A percentile compares a stretch with the other conserved stretches of the same genome.
phyloP scores from a whole-genome alignment of 2,888 invertebrate genomes.

The Nycteola revayana region DNA sequence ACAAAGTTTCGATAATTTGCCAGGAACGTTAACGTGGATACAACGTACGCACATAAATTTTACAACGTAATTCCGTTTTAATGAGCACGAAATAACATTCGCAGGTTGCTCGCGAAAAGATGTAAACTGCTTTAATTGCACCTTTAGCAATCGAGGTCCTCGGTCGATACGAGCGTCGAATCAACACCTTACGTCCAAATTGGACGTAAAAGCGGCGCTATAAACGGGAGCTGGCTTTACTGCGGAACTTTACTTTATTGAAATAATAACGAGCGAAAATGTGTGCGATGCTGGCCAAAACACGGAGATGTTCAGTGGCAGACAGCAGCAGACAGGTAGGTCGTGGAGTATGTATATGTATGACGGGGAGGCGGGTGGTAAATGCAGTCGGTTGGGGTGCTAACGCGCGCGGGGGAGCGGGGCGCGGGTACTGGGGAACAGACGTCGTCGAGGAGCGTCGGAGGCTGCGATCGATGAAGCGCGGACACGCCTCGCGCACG shows the following conservation, averaged over 20 bases:
- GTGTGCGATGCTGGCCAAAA: conserved; percentile 39
- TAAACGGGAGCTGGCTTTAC: conserved; percentile 41
- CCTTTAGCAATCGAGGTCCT: conserved; percentile 48
- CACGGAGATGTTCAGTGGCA: conserved; percentile 41
- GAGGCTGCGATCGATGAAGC: conserved; percentile 82
- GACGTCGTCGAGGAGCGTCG: conserved; percentile 79
- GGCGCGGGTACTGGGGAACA: conserved; percentile 51
- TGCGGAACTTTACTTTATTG: conserved; percentile 25
- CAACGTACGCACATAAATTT: conserved; percentile 63
- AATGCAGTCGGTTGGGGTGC: conserved; percentile 80
- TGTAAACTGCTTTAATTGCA: conserved; percentile 71
- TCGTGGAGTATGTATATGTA: conserved; percentile 45
- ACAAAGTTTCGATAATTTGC: conserved; percentile 62
- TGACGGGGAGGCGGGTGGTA: conserved; percentile 69
- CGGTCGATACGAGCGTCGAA: conserved; percentile 49
- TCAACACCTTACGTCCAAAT: conserved; percentile 62
- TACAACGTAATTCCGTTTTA: conserved; percentile 71
- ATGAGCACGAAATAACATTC: conserved; percentile 71
- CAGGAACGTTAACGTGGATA: conserved; percentile 54
- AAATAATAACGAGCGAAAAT: conserved; percentile 37
- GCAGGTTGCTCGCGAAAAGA: conserved; percentile 69
- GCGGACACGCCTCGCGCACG: conserved; percentile 80
- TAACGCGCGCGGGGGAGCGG: conserved; percentile 66
- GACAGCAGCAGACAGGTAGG: conserved; percentile 59
- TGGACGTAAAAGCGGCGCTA: conserved; percentile 43